Evolutionary conservation across 2,113 vertebrate species (phyloP), one percentile per base, ranked within the genome.

Genomic region (Eonycteris spelaea): DNA sequence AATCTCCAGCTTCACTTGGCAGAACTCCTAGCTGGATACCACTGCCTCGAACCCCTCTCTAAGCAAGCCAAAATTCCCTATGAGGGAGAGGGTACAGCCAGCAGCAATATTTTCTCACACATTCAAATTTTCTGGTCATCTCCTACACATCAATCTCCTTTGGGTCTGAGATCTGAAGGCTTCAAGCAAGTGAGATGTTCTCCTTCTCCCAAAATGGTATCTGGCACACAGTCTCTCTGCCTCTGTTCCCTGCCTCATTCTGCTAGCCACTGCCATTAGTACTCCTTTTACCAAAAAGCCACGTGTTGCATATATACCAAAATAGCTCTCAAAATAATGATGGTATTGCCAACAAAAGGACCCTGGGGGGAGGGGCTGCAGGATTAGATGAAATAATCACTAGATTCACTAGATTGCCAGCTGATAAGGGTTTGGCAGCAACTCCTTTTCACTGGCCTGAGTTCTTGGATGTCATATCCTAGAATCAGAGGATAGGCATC

Each of bases 401-500:
- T 8, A 38, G 78, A 40, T 7, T 74, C 1, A 9, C 8, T 18
- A 35, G 19, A 22, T 3, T 8, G 2, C 10, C 24, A 22, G 24
- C 65, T 40, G 45, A 14, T 21, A n/a, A 57, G 38, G 75, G 15
- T n/a, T 40, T 40, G 53, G 67, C n/a, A 82, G 83, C 21, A 33
- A 26, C 45, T 70, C 85, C 59, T 89, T 26, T 48, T 7, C 48
- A 35, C 75, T 51, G 57, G 63, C 35, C 18, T 83, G 38, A 94
- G 59, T 48, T 38, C 24, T 45, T 40, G 8, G 43, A 51, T 26
- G 30, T 59, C 43, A 2, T 38, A 35, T 61, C 38, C 73, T 55
- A 87, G 48, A 84, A 85, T 71, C 80, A 38, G 80, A 45, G 59
- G 48, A 79, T 14, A 70, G 53, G 30, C 48, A 61, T 77, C 57